Percentiles rank a stretch among this genome's conserved stretches.
These are phyloP conservation scores for Lytechinus variegatus DNA, from an alignment of 35 echinoderm and acorn worm genomes.

Conservation along the genomic window DNA sequence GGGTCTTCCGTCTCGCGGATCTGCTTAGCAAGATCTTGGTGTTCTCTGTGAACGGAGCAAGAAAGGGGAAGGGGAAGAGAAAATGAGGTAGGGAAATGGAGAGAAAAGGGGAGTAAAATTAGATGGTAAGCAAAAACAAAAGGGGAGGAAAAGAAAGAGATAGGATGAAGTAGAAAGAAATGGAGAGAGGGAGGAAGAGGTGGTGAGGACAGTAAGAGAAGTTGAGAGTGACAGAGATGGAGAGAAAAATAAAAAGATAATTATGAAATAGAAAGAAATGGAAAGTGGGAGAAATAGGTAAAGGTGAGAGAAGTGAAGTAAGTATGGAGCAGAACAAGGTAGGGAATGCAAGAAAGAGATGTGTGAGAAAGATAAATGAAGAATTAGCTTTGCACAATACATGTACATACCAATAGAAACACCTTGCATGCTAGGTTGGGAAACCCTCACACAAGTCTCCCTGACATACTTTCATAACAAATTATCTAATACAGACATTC, in stretches of 20 bases:
- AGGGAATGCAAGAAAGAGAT: neutral
- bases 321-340: neutral
- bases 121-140: too few relatives aligned
- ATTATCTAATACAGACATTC: neutral
- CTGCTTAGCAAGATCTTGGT: constrained; percentile 93
- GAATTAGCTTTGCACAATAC: neutral
- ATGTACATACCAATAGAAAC: too few relatives aligned
- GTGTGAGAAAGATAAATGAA: neutral
- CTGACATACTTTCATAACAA: neutral
- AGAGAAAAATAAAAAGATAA: neutral
- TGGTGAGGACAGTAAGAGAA: neutral
- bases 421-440: neutral
- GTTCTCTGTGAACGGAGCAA: constrained; percentile 56
- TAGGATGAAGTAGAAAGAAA: neutral
- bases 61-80: neutral
- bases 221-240: neutral
- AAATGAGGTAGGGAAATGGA: too few relatives aligned
- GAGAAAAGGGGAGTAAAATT: neutral
- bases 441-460: neutral
- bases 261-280: neutral
- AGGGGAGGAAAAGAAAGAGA: too few relatives aligned
- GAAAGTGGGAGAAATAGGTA: neutral
- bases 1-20: constrained; percentile 81
- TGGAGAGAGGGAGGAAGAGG: neutral
- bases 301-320: neutral